These are phyloP conservation scores for Nothocercus nigrocapillus DNA, from an alignment of 2,113 vertebrate genomes.

Conservation along the genomic window DNA sequence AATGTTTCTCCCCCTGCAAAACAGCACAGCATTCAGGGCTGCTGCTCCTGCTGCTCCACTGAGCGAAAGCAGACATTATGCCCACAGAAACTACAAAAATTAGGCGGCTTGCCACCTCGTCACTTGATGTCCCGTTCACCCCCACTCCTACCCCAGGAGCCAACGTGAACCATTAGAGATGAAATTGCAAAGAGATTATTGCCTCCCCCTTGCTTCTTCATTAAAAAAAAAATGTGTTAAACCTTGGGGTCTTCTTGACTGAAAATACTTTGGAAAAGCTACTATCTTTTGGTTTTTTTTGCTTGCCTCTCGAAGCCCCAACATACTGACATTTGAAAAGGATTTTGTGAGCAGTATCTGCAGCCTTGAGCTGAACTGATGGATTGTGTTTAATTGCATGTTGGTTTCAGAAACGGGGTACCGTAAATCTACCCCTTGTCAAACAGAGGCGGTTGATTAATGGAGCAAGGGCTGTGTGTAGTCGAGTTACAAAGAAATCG, in stretches of 20 bases:
- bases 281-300: not conserved
- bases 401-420: slow-evolving; percentile 18
- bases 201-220: not conserved
- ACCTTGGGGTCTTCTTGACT: not conserved
- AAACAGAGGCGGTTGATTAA: slow-evolving; percentile 31
- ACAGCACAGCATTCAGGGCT: not conserved
- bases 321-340: not conserved
- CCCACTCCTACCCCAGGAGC: not conserved
- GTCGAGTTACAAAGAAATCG: slow-evolving; percentile 17
- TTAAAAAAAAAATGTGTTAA: not conserved
- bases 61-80: not conserved
- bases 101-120: not conserved
- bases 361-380: slow-evolving; percentile 33
- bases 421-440: slow-evolving; percentile 41
- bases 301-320: accelerated
- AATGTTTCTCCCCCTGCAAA: not conserved
- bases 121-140: not conserved
- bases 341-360: not conserved
- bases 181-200: not conserved
- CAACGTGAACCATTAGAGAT: not conserved
- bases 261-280: not conserved
- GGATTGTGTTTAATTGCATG: slow-evolving; percentile 62
- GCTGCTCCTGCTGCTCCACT: not conserved
- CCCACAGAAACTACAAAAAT: not conserved
- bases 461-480: not conserved